These are phyloP conservation scores for Zenarchopterus dispar DNA, from an alignment of 2,797 vertebrate genomes.

Conservation along the genomic window DNA sequence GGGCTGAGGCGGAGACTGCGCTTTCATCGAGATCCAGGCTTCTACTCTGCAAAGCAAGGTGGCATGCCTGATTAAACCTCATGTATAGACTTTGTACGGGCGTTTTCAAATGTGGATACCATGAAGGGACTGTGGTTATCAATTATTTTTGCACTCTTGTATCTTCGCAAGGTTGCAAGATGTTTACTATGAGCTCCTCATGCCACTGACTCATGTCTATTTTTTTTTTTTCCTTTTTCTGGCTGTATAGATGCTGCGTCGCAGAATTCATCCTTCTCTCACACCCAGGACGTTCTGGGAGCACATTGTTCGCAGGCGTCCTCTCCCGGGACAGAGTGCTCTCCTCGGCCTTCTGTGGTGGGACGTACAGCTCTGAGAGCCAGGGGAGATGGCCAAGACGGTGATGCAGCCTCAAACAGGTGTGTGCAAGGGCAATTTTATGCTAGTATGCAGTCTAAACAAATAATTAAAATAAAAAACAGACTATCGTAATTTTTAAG, in stretches of 20 bases:
- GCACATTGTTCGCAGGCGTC: conserved; percentile 84
- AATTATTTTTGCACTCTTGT: neutral
- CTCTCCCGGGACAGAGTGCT: conserved; percentile 87
- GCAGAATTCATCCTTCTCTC: conserved; percentile 93
- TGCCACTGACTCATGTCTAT: neutral
- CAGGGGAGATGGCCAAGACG: conserved; percentile 95
- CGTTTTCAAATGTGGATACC: conserved; percentile 8
- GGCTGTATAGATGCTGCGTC: conserved; percentile 85
- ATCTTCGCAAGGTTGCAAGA: neutral
- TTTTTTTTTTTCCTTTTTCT: neutral
- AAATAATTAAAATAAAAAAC: neutral
- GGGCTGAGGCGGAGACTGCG: conserved; percentile 88
- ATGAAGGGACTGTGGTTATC: neutral
- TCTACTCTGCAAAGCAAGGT: conserved; percentile 91
- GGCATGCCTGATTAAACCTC: conserved; percentile 19
- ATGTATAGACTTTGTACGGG: conserved; percentile 1
- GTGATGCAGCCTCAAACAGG: conserved; percentile 92
- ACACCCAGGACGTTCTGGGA: conserved; percentile 85
- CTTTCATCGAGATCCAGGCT: conserved; percentile 93
- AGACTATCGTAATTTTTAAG: neutral
- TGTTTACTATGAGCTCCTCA: too few relatives aligned
- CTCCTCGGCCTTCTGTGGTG: conserved; percentile 91
- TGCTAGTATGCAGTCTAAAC: neutral
- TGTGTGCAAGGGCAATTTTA: conserved; percentile 49
- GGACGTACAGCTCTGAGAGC: conserved; percentile 91